These are phyloP conservation scores for Pachyuromys duprasi DNA, from an alignment of 2,797 vertebrate genomes.

Conservation along the genomic window DNA sequence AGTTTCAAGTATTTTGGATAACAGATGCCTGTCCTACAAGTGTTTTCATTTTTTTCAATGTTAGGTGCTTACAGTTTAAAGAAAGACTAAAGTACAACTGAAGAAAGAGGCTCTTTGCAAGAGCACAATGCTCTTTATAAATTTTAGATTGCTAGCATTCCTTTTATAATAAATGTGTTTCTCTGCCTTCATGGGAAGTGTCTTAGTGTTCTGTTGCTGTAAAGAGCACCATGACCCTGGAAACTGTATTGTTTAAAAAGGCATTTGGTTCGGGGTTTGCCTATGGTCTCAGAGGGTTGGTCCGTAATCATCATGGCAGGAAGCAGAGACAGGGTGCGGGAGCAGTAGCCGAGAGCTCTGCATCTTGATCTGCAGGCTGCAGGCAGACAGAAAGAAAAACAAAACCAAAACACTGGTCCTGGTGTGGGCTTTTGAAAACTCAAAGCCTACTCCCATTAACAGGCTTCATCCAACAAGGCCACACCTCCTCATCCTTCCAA, in stretches of 20 bases:
- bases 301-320: neutral
- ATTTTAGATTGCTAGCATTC: neutral
- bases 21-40: neutral
- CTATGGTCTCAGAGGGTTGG: neutral
- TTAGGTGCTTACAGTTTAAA: neutral
- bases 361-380: neutral
- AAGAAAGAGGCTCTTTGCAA: conserved; percentile 15
- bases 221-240: neutral
- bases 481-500: neutral
- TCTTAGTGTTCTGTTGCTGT: neutral
- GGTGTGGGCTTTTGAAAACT: neutral
- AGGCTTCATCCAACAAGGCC: neutral
- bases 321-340: neutral
- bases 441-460: neutral
- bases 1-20: neutral
- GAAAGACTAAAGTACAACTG: neutral
- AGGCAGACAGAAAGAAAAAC: neutral
- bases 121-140: neutral
- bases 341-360: neutral
- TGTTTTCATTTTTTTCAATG: conserved; percentile 20
- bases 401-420: neutral
- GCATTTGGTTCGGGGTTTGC: neutral
- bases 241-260: neutral
- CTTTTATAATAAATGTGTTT: neutral
- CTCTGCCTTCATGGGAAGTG: neutral